Evolutionary conservation across 2,797 vertebrate genomes (phyloP).

Genomic region (Xiphorhynchus erythropygius): DNA sequence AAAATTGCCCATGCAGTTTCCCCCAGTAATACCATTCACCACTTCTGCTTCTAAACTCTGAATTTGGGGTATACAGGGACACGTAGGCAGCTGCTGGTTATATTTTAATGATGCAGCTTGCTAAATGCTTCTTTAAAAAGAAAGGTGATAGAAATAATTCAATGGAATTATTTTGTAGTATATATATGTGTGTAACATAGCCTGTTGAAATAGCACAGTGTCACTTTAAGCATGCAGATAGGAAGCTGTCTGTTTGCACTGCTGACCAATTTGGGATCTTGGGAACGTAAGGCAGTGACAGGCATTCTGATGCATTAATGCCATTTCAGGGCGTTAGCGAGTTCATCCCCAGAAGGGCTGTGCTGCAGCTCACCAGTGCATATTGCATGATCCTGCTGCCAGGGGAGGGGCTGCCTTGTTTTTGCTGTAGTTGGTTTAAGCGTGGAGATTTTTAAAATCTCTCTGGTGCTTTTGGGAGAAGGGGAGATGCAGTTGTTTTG

Average conservation of each 20-base stretch:
- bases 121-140: neutral
- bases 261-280: neutral
- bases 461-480: neutral
- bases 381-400: neutral
- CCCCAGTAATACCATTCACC: neutral
- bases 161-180: neutral
- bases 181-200: neutral
- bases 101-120: neutral
- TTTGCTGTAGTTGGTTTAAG: neutral
- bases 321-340: neutral
- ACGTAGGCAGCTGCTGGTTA: neutral
- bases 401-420: neutral
- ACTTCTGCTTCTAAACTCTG: neutral
- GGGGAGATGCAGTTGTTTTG: neutral
- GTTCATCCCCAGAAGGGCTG: neutral
- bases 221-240: neutral
- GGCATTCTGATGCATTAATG: neutral
- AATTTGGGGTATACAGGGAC: neutral
- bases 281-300: neutral
- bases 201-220: neutral
- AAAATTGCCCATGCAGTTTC: neutral
- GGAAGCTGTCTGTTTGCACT: neutral
- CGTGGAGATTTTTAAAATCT: neutral
- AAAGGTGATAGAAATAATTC: slow-evolving; percentile 3
- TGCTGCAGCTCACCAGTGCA: neutral